These are phyloP conservation scores for Xerus inauris DNA, from an alignment of 2,113 vertebrate genomes.

Conservation along the genomic window DNA sequence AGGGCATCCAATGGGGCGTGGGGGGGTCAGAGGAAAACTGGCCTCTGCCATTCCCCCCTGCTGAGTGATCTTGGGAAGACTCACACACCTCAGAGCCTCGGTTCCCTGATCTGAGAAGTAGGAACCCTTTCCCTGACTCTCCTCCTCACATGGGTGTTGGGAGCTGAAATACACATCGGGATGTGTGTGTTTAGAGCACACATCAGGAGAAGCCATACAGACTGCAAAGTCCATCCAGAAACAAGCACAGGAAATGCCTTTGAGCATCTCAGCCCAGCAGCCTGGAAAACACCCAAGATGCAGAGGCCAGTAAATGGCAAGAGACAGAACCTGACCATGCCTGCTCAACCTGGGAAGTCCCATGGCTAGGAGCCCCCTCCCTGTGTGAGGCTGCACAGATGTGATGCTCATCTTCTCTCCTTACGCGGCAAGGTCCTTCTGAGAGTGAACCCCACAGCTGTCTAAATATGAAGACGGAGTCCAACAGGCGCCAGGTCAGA, in stretches of 20 bases:
- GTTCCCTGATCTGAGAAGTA: background rate
- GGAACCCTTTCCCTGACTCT: background rate
- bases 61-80: background rate
- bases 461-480: background rate
- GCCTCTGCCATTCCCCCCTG: background rate
- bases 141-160: background rate
- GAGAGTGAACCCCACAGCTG: background rate
- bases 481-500: accelerated
- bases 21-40: background rate
- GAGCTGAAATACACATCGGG: too few species aligned
- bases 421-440: background rate
- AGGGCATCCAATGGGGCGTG: background rate
- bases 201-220: background rate
- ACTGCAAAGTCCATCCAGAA: background rate
- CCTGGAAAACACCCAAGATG: too few species aligned
- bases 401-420: background rate
- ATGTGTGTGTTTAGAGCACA: too few species aligned
- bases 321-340: background rate
- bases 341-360: background rate
- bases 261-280: accelerated
- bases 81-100: background rate
- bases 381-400: background rate
- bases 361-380: background rate
- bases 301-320: too few species aligned
- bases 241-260: accelerated